A percentile compares a stretch with the other conserved stretches of the same genome.
phyloP scores from a whole-genome alignment of 2,113 vertebrate genomes.

The Petromus typicus region DNA sequence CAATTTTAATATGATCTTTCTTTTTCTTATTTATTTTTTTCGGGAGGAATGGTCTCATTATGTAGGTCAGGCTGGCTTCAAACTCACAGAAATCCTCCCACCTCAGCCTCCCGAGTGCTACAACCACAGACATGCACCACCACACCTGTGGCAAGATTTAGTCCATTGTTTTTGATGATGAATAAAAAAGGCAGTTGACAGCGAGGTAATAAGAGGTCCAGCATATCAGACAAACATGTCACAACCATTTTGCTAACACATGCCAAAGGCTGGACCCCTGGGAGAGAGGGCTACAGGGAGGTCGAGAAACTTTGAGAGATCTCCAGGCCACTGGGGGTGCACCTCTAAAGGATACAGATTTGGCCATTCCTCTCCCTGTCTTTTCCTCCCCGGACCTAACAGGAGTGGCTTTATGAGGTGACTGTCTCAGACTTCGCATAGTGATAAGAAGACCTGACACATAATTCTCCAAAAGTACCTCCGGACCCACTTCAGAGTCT shows the following conservation, averaged over 20 bases:
- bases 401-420: neutral
- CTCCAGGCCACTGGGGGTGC: neutral
- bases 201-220: neutral
- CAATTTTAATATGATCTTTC: neutral
- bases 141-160: neutral
- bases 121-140: neutral
- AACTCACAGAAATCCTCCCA: neutral
- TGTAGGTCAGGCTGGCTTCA: neutral
- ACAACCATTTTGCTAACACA: no score
- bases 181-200: neutral
- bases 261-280: neutral
- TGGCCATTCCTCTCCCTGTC: neutral
- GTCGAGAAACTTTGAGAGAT: neutral
- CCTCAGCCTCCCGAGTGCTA: neutral
- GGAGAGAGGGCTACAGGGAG: neutral
- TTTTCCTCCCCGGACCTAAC: neutral
- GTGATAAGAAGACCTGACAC: neutral
- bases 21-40: neutral
- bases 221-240: neutral
- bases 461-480: neutral
- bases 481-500: neutral
- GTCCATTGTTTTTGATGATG: neutral
- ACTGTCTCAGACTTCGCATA: neutral
- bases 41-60: neutral
- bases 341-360: no score